These are phyloP conservation scores for Xiphophorus hellerii DNA, from an alignment of 2,113 vertebrate genomes.

Conservation along the genomic window DNA sequence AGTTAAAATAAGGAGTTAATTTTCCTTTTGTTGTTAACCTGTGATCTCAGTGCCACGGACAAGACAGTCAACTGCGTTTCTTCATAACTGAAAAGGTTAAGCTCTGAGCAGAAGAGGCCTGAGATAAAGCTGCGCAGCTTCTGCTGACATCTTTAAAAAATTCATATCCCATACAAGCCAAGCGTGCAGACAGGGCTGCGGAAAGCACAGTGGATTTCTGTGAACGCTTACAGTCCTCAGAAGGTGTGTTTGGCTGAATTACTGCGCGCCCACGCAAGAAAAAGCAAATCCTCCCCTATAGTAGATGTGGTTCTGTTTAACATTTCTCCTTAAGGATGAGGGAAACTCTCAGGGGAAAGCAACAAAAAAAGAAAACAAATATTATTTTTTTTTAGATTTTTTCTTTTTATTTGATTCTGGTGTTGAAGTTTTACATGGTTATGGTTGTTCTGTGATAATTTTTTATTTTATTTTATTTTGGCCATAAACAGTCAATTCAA, in stretches of 20 bases:
- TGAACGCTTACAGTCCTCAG: not conserved
- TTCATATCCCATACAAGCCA: slow-evolving; percentile 44
- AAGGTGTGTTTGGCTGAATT: slow-evolving; percentile 4
- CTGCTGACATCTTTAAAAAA: slow-evolving; percentile 51
- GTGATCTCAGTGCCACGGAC: slow-evolving; percentile 12
- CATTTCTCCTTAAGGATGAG: not conserved
- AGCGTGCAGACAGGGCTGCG: slow-evolving; percentile 11
- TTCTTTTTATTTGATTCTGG: not conserved
- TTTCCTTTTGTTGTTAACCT: not conserved
- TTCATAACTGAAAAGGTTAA: slow-evolving; percentile 30
- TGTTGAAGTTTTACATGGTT: not conserved
- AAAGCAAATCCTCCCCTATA: not conserved
- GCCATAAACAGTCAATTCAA: slow-evolving; percentile 10
- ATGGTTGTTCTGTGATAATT: not conserved
- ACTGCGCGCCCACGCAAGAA: not conserved
- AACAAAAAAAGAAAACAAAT: not conserved
- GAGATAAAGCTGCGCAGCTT: slow-evolving; percentile 34
- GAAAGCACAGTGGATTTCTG: slow-evolving; percentile 9
- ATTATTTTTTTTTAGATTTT: no score
- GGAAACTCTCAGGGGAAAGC: not conserved
- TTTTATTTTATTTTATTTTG: not conserved
- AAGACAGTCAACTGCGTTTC: slow-evolving; percentile 23
- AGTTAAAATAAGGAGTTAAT: slow-evolving; percentile 1
- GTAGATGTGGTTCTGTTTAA: not conserved
- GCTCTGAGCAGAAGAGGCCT: not conserved